These are phyloP conservation scores for Oostethus manadensis DNA, from an alignment of 2,113 vertebrate genomes.

Conservation along the genomic window DNA sequence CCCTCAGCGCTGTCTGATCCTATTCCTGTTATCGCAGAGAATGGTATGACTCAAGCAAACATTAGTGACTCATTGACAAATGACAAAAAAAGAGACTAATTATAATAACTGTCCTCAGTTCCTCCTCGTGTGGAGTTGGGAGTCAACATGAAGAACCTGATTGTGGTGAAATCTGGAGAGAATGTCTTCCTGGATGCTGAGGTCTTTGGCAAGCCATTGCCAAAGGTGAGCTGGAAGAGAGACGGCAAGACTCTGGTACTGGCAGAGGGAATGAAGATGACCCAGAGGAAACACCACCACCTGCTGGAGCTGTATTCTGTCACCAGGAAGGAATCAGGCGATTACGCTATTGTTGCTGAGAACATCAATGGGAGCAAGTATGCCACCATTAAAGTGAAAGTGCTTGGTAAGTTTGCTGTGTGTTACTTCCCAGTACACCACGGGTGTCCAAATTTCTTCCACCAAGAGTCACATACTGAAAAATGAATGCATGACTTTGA, in stretches of 20 bases:
- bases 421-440: neutral
- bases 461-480: too few species aligned
- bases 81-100: neutral
- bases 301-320: conserved; percentile 88
- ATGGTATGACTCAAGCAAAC: conserved; percentile 73
- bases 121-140: conserved; percentile 91
- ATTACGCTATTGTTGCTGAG: conserved; percentile 91
- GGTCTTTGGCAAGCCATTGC: conserved; percentile 91
- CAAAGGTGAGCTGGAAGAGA: conserved; percentile 88
- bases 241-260: conserved; percentile 76
- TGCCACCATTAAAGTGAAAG: conserved; percentile 91
- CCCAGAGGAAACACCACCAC: conserved; percentile 81
- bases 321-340: conserved; percentile 90
- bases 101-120: conserved; percentile 62
- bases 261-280: conserved; percentile 88
- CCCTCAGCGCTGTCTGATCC: conserved; percentile 94
- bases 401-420: conserved; percentile 80
- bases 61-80: neutral
- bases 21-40: conserved; percentile 84
- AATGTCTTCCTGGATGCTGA: conserved; percentile 88
- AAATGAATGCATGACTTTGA: too few species aligned
- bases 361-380: conserved; percentile 89
- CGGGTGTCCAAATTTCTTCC: too few species aligned
- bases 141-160: conserved; percentile 87
- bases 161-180: conserved; percentile 89